Conservation (phyloP, 2,797 vertebrate genomes). For the Chloroceryle inda region DNA sequence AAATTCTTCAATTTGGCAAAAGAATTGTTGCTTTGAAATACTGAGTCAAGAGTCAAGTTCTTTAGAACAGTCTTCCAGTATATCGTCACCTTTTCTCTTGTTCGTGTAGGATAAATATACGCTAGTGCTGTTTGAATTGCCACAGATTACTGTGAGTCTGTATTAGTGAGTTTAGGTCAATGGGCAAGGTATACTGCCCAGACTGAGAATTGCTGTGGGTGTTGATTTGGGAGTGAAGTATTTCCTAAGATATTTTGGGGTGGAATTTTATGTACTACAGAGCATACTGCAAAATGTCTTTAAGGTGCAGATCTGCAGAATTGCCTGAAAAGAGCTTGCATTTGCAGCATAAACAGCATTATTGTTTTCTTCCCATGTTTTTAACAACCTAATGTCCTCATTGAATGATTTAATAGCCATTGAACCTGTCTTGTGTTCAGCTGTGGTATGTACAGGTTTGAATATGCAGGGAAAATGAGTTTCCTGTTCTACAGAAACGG, state of each 20-base stretch:
- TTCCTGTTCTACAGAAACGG: not conserved
- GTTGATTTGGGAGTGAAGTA: not conserved
- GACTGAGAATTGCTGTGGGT: not conserved
- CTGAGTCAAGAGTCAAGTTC: not conserved
- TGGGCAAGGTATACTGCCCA: not conserved
- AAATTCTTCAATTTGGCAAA: not conserved
- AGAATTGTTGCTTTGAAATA: conserved; percentile 9
- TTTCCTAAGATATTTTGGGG: not conserved
- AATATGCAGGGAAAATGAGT: not conserved
- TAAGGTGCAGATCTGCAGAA: not conserved
- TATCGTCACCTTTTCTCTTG: not conserved
- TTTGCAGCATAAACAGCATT: not conserved
- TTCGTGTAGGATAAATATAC: not conserved
- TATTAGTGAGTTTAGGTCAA: not conserved
- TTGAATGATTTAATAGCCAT: not conserved
- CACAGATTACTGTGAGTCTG: not conserved
- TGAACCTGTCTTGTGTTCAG: not conserved
- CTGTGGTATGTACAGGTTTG: not conserved
- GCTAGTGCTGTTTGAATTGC: not conserved
- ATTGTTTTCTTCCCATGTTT: not conserved
- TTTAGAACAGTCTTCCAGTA: not conserved
- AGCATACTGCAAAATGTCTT: not conserved
- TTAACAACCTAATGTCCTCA: not conserved
- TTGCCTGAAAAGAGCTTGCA: not conserved
- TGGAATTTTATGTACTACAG: not conserved